Evolutionary conservation across 2,888 invertebrate genomes (phyloP), one percentile per base, ranked within the genome.

Genomic region (Platerodrilus igneus): DNA sequence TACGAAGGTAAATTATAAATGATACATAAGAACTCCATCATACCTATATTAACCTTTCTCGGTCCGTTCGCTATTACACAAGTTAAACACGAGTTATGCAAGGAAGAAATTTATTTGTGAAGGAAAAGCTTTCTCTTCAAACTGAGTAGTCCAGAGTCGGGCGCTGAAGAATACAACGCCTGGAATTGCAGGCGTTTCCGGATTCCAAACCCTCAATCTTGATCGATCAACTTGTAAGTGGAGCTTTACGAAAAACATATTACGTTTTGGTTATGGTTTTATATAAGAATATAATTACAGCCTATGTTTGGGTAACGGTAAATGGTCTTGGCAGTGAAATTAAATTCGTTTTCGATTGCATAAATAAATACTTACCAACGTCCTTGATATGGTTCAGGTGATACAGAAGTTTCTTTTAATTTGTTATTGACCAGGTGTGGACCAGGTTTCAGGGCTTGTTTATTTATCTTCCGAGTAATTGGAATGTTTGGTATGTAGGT

Each of bases 81-180:
- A 56, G 54, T 44, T 48, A 50, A 50, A 48, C 45, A 41, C 46
- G 39, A 30, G 51, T 56, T 57, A 57, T 56, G 57, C 57, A 57
- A 57, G 57, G 45, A 51, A 53, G 51, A 51, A 53, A 53, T 53
- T 51, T 44, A 45, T n/a, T n/a, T n/a, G 48, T 46, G 52, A 56
- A 57, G 53, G n/a, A 56, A 56, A 57, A 55, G 55, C 57, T 57
- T 57, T 57, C 57, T 52, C 54, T 41, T n/a, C n/a, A n/a, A n/a
- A n/a, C 11, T 13, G 7, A 4, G 10, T 25, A 10, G 25, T 25
- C 13, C 13, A 10, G 9, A 5, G 8, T 22, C 9, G 4, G 3
- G n/a, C 8, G 8, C 9, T 22, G 13, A 14, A 11, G 27, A 16
- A 16, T 11, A n/a, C n/a, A 9, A 22, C 20, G 16, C 15, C 18